Conservation (phyloP, 2,797 vertebrate species). For the Loriculus beryllinus region DNA sequence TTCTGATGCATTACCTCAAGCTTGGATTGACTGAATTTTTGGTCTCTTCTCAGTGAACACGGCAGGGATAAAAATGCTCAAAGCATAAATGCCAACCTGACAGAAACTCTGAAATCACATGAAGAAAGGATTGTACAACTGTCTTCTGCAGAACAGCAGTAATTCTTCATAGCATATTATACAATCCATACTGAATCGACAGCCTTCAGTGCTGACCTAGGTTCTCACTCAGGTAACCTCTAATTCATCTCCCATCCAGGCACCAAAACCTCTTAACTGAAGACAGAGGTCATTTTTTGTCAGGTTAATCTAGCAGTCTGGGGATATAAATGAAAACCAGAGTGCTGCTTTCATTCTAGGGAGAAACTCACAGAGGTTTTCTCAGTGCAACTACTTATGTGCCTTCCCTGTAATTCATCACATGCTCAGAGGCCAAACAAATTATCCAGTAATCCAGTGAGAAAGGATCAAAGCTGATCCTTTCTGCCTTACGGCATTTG, state of each 20-base stretch:
- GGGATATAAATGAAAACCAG: background rate
- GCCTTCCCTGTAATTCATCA: background rate
- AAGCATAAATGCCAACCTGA: background rate
- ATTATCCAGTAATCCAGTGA: conserved; percentile 26
- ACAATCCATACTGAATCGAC: fast-evolving
- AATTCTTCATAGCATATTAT: background rate
- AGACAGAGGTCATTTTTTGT: background rate
- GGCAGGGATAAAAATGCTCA: background rate
- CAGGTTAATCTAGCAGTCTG: background rate
- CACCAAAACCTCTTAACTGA: background rate
- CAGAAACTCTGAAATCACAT: background rate
- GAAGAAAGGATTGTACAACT: background rate
- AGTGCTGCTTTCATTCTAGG: background rate
- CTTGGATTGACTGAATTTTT: background rate
- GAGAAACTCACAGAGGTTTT: background rate
- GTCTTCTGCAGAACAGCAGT: background rate
- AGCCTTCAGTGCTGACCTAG: background rate
- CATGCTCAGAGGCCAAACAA: conserved; percentile 18
- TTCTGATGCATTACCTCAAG: background rate
- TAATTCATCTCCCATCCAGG: background rate
- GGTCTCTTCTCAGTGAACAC: background rate
- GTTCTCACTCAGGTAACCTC: background rate
- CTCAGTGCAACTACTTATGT: background rate
- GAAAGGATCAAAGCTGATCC: conserved; percentile 40
- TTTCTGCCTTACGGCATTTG: background rate